Conservation (phyloP, 2,113 vertebrate genomes). For the Pholis gunnellus region DNA sequence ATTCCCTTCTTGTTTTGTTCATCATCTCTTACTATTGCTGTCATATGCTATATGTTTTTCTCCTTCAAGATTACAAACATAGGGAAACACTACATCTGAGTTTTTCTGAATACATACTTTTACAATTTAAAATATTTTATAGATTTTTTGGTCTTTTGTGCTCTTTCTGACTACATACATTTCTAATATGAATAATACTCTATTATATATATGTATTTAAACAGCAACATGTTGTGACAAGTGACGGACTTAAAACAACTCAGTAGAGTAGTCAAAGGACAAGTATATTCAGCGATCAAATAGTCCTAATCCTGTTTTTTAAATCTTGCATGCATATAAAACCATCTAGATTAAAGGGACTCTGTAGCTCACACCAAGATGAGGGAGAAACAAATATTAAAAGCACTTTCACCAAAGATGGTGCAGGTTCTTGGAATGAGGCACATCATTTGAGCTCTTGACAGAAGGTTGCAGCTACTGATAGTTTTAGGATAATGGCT, state of each 20-base stretch:
- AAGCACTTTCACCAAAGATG: background rate
- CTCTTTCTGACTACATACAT: background rate
- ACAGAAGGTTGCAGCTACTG: background rate
- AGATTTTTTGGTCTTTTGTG: no score
- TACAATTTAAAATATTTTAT: no score
- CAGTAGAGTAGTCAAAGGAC: no score
- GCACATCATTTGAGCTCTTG: background rate
- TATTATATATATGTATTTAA: no score
- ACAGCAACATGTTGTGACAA: background rate
- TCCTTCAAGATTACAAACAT: background rate
- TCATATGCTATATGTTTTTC: background rate
- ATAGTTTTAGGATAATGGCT: background rate
- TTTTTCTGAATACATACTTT: background rate
- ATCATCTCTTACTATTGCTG: constrained; percentile 2
- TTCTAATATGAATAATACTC: background rate
- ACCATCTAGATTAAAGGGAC: background rate
- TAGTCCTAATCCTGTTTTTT: no score
- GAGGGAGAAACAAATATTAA: background rate
- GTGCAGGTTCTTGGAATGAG: background rate
- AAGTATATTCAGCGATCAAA: no score
- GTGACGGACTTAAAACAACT: background rate
- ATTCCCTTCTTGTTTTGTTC: background rate
- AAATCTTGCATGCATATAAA: no score
- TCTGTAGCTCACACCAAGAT: background rate
- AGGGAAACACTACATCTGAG: background rate